Conservation (phyloP, 1,140 invertebrate species). For the Lamellibrachia luymesi region DNA sequence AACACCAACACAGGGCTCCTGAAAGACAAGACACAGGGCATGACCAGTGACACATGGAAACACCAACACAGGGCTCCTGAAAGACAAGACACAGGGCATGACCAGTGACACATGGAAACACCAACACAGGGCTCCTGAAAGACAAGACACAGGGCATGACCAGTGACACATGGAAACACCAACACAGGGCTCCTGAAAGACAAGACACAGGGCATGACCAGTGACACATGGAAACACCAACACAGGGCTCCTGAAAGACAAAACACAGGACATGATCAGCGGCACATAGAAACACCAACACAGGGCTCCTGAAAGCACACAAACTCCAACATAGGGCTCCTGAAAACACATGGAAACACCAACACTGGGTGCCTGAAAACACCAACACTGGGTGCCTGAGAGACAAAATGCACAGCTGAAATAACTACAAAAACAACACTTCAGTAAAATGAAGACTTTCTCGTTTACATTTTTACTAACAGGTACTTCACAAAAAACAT, state of each 20-base stretch:
- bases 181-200: not conserved
- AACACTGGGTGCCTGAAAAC: no score
- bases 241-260: no score
- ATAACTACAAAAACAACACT: no score
- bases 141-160: not conserved
- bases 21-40: no score
- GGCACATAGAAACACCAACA: slow-evolving; percentile 79
- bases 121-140: slow-evolving; percentile 72
- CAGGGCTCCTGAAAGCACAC: slow-evolving; percentile 64
- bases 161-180: not conserved
- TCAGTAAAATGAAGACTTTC: no score
- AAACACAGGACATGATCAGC: slow-evolving; percentile 78
- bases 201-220: no score
- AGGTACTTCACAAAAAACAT: not conserved
- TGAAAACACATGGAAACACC: no score
- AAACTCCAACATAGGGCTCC: not conserved
- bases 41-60: no score
- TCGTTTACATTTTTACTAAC: not conserved
- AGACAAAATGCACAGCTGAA: no score
- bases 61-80: no score
- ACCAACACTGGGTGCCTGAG: no score
- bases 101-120: slow-evolving; percentile 74
- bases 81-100: slow-evolving; percentile 85
- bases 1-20: not conserved
- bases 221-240: no score